These are phyloP conservation scores for Mimachlamys varia DNA, from an alignment of 2,888 invertebrate genomes.

Conservation along the genomic window DNA sequence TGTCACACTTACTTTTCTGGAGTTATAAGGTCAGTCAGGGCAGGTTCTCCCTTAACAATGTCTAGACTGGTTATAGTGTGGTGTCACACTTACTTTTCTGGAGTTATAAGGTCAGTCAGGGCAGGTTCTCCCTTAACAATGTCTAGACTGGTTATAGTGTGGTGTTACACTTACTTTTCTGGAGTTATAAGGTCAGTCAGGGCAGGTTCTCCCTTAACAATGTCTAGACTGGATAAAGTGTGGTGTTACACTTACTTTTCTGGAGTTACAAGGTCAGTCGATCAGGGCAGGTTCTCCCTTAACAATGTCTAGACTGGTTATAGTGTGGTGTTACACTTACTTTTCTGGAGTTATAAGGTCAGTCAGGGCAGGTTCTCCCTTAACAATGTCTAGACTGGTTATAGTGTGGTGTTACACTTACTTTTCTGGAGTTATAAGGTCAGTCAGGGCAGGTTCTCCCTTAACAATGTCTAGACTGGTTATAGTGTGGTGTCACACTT, in stretches of 20 bases:
- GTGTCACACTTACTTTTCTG: slow-evolving; percentile 83
- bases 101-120: slow-evolving; percentile 87
- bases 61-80: slow-evolving; percentile 54
- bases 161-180: slow-evolving; percentile 82
- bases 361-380: slow-evolving; percentile 88
- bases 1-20: slow-evolving; percentile 84
- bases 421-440: slow-evolving; percentile 87
- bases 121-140: slow-evolving; percentile 87
- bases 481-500: slow-evolving; percentile 42
- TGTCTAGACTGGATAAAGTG: slow-evolving; percentile 72
- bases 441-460: slow-evolving; percentile 89
- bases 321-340: slow-evolving; percentile 73
- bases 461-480: slow-evolving; percentile 82
- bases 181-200: slow-evolving; percentile 88
- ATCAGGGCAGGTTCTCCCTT: slow-evolving; percentile 88
- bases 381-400: slow-evolving; percentile 81
- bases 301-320: slow-evolving; percentile 81
- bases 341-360: slow-evolving; percentile 87
- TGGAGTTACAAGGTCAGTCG: slow-evolving; percentile 87
- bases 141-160: slow-evolving; percentile 68
- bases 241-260: slow-evolving; percentile 82
- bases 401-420: slow-evolving; percentile 64
- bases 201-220: slow-evolving; percentile 87
- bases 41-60: slow-evolving; percentile 87
- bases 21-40: slow-evolving; percentile 87